Base-by-base conservation (phyloP, 2,113 vertebrate species). In the Alaudala cheleensis region DNA sequence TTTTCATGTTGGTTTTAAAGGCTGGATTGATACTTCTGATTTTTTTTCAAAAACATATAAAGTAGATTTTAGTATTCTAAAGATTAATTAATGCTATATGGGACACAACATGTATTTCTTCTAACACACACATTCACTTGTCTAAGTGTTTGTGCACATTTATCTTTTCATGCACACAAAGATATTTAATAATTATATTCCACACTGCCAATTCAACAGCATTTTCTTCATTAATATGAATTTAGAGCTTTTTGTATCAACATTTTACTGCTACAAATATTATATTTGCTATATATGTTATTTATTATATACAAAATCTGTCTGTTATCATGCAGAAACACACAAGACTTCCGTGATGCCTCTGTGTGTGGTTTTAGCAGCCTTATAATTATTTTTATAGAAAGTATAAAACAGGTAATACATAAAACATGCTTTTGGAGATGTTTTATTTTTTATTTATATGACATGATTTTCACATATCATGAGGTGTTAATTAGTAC, bases 1-100 rank as follows among this genome's bases (percentile, higher is more conserved):
- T 31, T 57, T 57, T 34, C 13, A 17, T 37, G 7, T 21, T 62
- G 33, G 37, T 62, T 66, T 66, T 28, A 29, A 42, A 71, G 25
- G 44, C 14, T 24, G 21, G 14, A 26, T 51, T 39, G 42, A 24
- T 18, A 16, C 13, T 50, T 71, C 45, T 26, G 2, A 29, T 37
- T 20, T n/a, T 26, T 28, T 50, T 45, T 14, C 4, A 23, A n/a
- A 73, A 67, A 34, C 8, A 23, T 2, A 21, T 26, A 2, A 54
- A 42, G 9, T 67, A 12, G 20, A 29, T 83, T 50, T 65, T 50
- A 31, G 54, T 34, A 31, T 17, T 9, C 21, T 12, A 14, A 62
- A 24, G 9, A 22, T 26, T 8, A 56, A 17, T 37, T 25, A 39
- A 26, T 22, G 3, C 20, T 37, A 14, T 1, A 24, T 0, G 1